Base-by-base conservation (phyloP, 2,113 vertebrate genomes). In the Bagarius yarrelli region DNA sequence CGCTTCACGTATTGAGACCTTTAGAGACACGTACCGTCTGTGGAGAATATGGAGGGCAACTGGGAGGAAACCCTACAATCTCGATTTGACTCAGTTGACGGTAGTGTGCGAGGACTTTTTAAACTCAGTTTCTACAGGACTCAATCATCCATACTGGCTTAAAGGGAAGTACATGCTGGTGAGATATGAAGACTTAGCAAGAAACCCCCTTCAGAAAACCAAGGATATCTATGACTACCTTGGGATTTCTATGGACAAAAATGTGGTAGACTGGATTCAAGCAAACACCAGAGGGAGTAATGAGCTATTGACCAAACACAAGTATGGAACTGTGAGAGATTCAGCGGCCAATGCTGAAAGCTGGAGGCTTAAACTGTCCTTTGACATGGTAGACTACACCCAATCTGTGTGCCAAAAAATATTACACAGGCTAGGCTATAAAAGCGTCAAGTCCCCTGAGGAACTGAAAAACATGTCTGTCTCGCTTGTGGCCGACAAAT, bases 21-120 rank as follows among this genome's bases (percentile, higher is more conserved):
- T 99, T 89, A 92, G 95, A 78, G 96, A 98, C 88, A 96, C 95
- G 0, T 98, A 98, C 90, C 93, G 96, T 40, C 93, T 97, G 72
- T 99, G 97, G 97, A 94, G 96, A 36, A 96, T 98, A 60, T 99
- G 97, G 97, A 95, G 96, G 1, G 96, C 95, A 85, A 99, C 96
- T 0, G 97, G 97, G 23, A 91, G 96, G 77, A 94, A 93, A 75
- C 97, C 97, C 0, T 98, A 97, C 86, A 98, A 97, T 87, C 90
- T 98, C 83, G 97, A 99, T 0, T 89, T 95, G 81, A 94, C 91
- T 27, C 96, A 97, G 91, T 94, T 98, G 79, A 98, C 96, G 12
- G 95, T 95, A 0, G 94, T 98, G 83, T 99, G 97, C 0, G 95
- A 98, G 85, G 97, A 98, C 93, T 98, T 97, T 85, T 92, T 94